These are phyloP conservation scores for Hydrozoanthus tunicans DNA, from an alignment of 64 coral and sea anemone genomes.

Conservation along the genomic window DNA sequence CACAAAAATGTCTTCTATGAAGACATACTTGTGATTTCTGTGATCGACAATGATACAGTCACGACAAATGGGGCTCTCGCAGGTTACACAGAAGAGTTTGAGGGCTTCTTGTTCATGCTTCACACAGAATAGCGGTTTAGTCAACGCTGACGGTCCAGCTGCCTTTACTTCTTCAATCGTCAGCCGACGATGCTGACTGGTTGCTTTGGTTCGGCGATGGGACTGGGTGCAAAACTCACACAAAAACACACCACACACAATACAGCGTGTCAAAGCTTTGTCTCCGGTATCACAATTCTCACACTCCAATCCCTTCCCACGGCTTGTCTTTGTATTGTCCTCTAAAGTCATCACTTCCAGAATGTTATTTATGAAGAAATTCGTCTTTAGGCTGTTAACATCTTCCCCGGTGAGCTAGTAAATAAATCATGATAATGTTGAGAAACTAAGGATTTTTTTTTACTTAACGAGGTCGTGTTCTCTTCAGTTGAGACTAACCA, in stretches of 20 bases:
- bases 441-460: too few species aligned
- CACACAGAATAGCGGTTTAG: not conserved
- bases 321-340: not conserved
- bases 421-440: not conserved
- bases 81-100: constrained; percentile 21
- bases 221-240: constrained; percentile 19
- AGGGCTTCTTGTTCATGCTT: constrained; percentile 18
- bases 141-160: constrained; percentile 11
- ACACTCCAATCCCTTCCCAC: not conserved
- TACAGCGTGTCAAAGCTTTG: constrained; percentile 31
- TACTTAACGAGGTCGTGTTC: too few species aligned
- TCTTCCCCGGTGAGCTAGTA: not conserved
- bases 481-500: too few species aligned
- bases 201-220: not conserved
- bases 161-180: constrained; percentile 27
- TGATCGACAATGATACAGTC: constrained; percentile 26
- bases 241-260: constrained; percentile 33
- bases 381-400: constrained; percentile 18
- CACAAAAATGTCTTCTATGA: not conserved
- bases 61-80: constrained; percentile 24
- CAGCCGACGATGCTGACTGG: constrained; percentile 10
- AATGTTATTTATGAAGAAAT: constrained; percentile 49
- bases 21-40: constrained; percentile 12
- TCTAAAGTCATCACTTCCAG: constrained; percentile 28
- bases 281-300: constrained; percentile 28